Evolutionary conservation across 1,140 invertebrate genomes (phyloP), one percentile per base, ranked within the genome.

Genomic region (Aricia agestis): DNA sequence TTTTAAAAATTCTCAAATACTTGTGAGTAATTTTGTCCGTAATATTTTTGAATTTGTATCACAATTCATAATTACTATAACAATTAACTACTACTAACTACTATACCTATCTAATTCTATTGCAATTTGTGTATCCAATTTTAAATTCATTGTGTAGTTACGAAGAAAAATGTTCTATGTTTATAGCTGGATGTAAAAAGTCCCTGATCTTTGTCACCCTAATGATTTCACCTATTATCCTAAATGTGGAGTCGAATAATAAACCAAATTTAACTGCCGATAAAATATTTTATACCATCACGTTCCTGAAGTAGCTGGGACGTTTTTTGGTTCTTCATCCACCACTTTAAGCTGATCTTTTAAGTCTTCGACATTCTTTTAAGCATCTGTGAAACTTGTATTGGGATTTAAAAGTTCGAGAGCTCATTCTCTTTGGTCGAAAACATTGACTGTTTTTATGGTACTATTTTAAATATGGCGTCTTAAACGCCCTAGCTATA

Each of bases 251-350:
- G 82, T 78, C 71, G 79, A 75, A 84, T 83, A 88, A 88, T 90
- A 88, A 90, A 86, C 76, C 75, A 68, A 73, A 76, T 85, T 88
- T 90, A 87, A 90, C 77, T 85, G 83, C 82, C 83, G 78, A 90
- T 90, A 90, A 90, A 90, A 90, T 87, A 85, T 86, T 90, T 87
- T 85, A 86, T 78, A 82, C 81, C 82, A 78, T 74, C 73, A 79
- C 81, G 79, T 82, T 80, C 76, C 76, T 76, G 72, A 78, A 79
- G 83, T 79, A 83, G 81, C 77, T 73, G 74, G 80, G 85, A 84
- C 76, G 78, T 89, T 86, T 89, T 89, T 87, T 84, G 77, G 74
- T 78, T 66, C 76, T 69, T 57, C 65, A 67, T 69, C 31, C 69
- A 72, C 83, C 82, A 86, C 63, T 74, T 17, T 78, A 77, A 72